These are phyloP conservation scores for Aldrovandia affinis DNA, from an alignment of 2,797 vertebrate species.

Conservation along the genomic window DNA sequence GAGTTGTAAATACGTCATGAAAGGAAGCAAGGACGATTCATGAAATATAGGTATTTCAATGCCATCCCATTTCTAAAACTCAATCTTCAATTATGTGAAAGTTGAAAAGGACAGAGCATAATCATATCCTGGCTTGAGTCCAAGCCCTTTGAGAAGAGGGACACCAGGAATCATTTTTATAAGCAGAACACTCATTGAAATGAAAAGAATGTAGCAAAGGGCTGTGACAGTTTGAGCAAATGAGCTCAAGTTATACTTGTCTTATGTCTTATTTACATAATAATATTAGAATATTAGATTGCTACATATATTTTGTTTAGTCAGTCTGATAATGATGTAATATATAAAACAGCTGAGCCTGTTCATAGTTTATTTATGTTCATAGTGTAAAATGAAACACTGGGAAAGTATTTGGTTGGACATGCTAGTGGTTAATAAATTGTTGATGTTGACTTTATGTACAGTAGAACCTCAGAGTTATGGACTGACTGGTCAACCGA, in stretches of 20 bases:
- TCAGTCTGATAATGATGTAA: not conserved
- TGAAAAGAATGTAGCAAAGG: not conserved
- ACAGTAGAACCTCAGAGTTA: too few relatives aligned
- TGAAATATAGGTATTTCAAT: not conserved
- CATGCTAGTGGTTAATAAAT: too few relatives aligned
- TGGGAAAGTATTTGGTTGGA: not conserved
- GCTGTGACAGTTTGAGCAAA: not conserved
- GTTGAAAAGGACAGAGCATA: not conserved
- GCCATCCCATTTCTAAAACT: not conserved
- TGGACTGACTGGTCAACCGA: too few relatives aligned
- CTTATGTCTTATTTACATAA: not conserved
- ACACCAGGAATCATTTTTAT: not conserved
- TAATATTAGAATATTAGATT: not conserved
- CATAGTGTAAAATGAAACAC: not conserved
- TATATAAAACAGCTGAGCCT: not conserved
- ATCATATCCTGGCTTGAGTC: conserved; percentile 13
- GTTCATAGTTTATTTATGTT: not conserved
- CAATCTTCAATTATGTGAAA: not conserved
- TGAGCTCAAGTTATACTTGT: not conserved
- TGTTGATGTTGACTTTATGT: too few relatives aligned
- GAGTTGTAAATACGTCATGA: not conserved
- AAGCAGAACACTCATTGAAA: not conserved
- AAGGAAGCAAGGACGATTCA: not conserved
- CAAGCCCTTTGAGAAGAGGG: not conserved
- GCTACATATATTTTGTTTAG: not conserved